phyloP scores from a whole-genome alignment of 2,113 vertebrate genomes.

The Canis aureus region DNA sequence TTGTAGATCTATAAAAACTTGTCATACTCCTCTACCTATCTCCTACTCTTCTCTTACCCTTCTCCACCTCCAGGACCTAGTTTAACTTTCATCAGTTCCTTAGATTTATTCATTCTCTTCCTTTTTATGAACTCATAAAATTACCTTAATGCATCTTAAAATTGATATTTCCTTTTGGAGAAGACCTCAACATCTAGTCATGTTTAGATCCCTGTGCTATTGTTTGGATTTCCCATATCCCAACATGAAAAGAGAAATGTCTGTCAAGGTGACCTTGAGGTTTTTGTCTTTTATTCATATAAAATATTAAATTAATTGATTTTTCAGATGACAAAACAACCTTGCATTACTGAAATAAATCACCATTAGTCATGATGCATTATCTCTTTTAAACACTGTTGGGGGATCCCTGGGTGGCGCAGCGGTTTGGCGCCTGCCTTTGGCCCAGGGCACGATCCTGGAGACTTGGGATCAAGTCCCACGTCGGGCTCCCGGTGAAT shows the following conservation, averaged over 20 bases:
- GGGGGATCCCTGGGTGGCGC: too few species aligned
- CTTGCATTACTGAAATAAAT: neutral
- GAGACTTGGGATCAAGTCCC: too few species aligned
- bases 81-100: neutral
- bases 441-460: too few species aligned
- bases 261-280: neutral
- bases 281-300: slow-evolving; percentile 20
- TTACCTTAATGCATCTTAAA: neutral
- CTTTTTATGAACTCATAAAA: neutral
- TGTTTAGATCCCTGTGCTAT: neutral
- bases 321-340: neutral
- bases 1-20: neutral
- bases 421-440: too few species aligned
- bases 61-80: neutral
- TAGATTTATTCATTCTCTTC: neutral
- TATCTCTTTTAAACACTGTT: neutral
- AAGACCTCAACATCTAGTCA: neutral
- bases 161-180: neutral
- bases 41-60: neutral
- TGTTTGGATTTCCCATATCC: neutral
- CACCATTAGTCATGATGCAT: neutral
- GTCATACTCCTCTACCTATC: neutral
- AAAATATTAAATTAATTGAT: neutral
- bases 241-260: neutral
- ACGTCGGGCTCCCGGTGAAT: too few species aligned